Conservation (phyloP, 1,140 invertebrate genomes). For the Dryas iulia region DNA sequence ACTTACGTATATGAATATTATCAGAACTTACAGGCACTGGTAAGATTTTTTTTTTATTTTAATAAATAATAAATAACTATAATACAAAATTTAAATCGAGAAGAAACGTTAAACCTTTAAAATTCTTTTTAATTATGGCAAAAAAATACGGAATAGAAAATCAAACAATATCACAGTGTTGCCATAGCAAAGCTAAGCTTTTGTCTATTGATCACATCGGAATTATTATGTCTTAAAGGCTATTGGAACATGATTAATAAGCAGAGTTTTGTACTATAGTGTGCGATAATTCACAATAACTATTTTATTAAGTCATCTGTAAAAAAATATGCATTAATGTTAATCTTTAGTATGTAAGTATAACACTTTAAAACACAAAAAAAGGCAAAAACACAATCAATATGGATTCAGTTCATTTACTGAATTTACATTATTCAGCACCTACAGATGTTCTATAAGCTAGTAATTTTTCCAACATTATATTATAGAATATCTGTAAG, state of each 20-base stretch:
- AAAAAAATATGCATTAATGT: constrained; percentile 37
- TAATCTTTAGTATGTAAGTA: constrained; percentile 60
- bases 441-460: constrained; percentile 7
- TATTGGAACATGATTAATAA: constrained; percentile 66
- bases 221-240: constrained; percentile 31
- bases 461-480: not conserved
- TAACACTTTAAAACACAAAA: constrained; percentile 5
- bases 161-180: constrained; percentile 66
- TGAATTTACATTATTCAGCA: constrained; percentile 12
- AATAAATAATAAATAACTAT: constrained; percentile 25
- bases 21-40: constrained; percentile 76
- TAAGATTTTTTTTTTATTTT: constrained; percentile 39
- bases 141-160: constrained; percentile 28
- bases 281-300: constrained; percentile 59
- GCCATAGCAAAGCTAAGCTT: constrained; percentile 44
- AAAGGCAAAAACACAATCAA: constrained; percentile 17
- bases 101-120: not conserved
- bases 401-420: constrained; percentile 6
- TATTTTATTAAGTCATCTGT: constrained; percentile 39
- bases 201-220: constrained; percentile 31
- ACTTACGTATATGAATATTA: constrained; percentile 69
- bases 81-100: not conserved
- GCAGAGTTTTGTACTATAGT: constrained; percentile 65
- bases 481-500: constrained; percentile 15
- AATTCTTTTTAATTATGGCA: not conserved